Percentiles rank a stretch among this genome's conserved stretches.
phyloP scores from a whole-genome alignment of 2,888 invertebrate genomes.

The Microplitis deprimator region DNA sequence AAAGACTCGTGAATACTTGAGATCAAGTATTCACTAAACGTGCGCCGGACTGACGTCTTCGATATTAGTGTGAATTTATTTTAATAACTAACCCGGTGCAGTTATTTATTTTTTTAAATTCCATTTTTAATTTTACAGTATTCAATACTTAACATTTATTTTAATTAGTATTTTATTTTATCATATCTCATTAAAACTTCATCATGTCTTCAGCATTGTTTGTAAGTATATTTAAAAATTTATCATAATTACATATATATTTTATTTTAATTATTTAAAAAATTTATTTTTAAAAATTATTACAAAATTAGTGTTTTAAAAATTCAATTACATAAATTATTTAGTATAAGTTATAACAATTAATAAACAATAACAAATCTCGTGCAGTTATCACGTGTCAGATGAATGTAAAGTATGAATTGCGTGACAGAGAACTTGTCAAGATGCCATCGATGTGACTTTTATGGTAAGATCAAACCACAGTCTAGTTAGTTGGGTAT shows the following conservation, averaged over 20 bases:
- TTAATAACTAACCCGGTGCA: background rate
- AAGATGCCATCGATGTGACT: constrained; percentile 61
- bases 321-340: background rate
- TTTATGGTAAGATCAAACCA: constrained; percentile 65
- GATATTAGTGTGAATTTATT: background rate
- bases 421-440: constrained; percentile 56
- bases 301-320: background rate
- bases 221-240: constrained; percentile 56
- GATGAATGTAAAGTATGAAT: constrained; percentile 45
- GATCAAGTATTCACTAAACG: constrained; percentile 62
- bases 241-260: background rate
- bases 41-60: constrained; percentile 49
- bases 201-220: constrained; percentile 63
- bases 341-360: background rate
- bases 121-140: constrained; percentile 1
- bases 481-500: constrained; percentile 54
- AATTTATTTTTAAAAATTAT: background rate
- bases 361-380: constrained; percentile 13
- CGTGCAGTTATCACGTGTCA: constrained; percentile 50
- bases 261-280: constrained; percentile 8
- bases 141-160: constrained; percentile 12
- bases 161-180: constrained; percentile 11
- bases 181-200: constrained; percentile 31
- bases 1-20: constrained; percentile 59
- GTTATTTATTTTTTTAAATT: constrained; percentile 2